Evolutionary conservation across 2,113 vertebrate genomes (phyloP), one percentile per base, ranked within the genome.

Genomic region (Colinus virginianus): DNA sequence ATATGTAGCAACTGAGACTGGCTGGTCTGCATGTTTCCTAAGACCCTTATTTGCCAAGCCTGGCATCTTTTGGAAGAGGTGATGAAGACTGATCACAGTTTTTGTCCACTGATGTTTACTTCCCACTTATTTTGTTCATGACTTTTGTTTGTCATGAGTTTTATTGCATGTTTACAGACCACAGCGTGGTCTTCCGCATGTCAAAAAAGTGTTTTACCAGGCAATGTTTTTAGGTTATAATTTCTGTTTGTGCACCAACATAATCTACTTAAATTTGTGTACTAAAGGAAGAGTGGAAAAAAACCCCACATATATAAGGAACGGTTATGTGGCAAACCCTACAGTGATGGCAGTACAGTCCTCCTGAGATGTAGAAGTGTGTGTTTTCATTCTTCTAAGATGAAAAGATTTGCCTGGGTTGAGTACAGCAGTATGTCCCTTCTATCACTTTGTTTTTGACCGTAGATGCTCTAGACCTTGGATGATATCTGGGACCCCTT

Each of bases 311-410:
- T 26, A 38, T 7, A 26, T 22, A 61, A 25, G 13, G 25, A 16
- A 25, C 17, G 25, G 30, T 11, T 56, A 19, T 58, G n/a, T 11
- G 36, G 23, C 23, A 62, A 30, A 4, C 19, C 5, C 2, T 30
- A 15, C 9, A 36, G 28, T 13, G 12, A 48, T 28, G 28, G 11
- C 21, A 26, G 28, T 19, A 11, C 18, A 48, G n/a, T 9, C n/a
- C n/a, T n/a, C n/a, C n/a, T 9, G 46, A 32, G 45, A 1, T 0
- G 0, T 2, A 1, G 32, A 19, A 14, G 11, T 14, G 36, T 30
- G 30, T 16, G 30, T 23, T 19, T 34, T 23, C 2, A 5, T 25
- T 40, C 17, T 26, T 25, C 15, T 19, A 64, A 25, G 8, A 8
- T 67, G 55, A 25, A 42, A 9, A 46, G 1, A 13, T 23, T 11